Evolutionary conservation across 2,888 invertebrate species (phyloP).

Genomic region (Sipha maydis): DNA sequence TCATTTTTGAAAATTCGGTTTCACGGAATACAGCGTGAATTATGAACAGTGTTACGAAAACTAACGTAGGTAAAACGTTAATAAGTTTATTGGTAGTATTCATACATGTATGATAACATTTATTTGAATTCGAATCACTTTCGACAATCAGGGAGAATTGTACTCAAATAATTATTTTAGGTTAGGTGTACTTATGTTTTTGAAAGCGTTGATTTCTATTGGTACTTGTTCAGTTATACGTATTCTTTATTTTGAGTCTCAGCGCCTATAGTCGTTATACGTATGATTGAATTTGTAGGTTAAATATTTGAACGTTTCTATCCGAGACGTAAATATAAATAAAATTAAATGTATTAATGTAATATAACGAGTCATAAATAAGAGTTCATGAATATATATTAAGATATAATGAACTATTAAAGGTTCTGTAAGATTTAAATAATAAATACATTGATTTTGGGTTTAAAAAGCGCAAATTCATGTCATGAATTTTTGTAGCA

Average conservation of each 20-base stretch:
- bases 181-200: neutral
- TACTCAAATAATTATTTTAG: neutral
- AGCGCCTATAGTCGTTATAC: neutral
- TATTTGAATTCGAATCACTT: too few species aligned
- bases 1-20: neutral
- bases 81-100: too few species aligned
- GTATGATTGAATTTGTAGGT: slow-evolving; percentile 30
- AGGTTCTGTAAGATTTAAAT: neutral
- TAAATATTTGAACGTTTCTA: slow-evolving; percentile 1
- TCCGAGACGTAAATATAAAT: slow-evolving; percentile 7
- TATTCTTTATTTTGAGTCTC: neutral
- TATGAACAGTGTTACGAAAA: too few species aligned
- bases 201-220: neutral
- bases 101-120: too few species aligned
- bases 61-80: too few species aligned
- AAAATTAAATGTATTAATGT: slow-evolving; percentile 22
- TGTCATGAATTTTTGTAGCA: neutral
- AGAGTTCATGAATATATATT: neutral
- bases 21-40: neutral
- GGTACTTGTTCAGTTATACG: neutral
- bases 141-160: too few species aligned
- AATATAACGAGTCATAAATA: slow-evolving; percentile 36
- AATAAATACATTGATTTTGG: neutral
- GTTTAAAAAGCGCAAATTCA: neutral
- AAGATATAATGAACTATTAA: slow-evolving; percentile 12